These are phyloP conservation scores for Willisornis vidua DNA, from an alignment of 2,113 vertebrate species.

Conservation along the genomic window DNA sequence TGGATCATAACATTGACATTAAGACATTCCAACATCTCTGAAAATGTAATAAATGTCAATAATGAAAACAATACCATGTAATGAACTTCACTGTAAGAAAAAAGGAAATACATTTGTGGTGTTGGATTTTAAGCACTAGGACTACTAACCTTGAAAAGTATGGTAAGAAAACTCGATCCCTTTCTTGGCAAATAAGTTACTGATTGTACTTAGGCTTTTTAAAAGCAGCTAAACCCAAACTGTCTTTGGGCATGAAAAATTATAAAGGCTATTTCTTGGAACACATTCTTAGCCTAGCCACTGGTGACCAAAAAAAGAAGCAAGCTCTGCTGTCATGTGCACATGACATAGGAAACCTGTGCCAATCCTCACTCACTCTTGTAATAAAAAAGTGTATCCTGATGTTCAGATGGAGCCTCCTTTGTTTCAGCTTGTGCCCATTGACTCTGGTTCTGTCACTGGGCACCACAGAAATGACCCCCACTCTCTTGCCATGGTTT, in stretches of 20 bases:
- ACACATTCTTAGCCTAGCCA: background rate
- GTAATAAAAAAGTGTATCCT: background rate
- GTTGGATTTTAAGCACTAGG: background rate
- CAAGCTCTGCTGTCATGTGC: background rate
- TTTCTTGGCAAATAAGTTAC: background rate
- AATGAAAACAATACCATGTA: background rate
- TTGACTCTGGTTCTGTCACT: background rate
- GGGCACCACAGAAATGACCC: background rate
- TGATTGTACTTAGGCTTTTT: background rate
- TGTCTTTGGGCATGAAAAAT: background rate
- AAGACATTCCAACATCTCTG: background rate
- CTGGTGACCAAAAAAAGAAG: background rate
- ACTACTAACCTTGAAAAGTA: background rate
- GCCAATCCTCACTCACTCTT: rapidly evolving
- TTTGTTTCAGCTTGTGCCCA: background rate
- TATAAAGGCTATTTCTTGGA: background rate
- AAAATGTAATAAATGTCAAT: background rate
- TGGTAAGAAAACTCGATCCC: background rate
- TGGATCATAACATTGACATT: background rate
- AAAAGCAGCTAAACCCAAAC: background rate
- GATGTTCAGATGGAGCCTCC: background rate
- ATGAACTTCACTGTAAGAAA: background rate
- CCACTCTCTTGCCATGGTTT: background rate
- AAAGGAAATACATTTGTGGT: background rate
- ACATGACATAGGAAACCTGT: background rate